Conservation (phyloP, 2,113 vertebrate species). For the Indri indri region DNA sequence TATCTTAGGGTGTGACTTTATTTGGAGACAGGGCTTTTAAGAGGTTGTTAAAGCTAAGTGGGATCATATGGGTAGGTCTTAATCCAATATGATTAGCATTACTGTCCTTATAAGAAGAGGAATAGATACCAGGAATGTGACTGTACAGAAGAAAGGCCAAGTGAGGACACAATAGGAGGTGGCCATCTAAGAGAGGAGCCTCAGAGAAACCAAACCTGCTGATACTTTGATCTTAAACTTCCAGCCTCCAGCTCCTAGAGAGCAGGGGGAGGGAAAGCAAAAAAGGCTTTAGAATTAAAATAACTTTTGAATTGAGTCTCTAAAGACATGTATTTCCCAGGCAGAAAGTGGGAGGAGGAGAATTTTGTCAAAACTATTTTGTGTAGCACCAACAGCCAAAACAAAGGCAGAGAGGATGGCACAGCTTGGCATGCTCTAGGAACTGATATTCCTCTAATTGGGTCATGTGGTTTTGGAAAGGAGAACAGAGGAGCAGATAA, state of each 20-base stretch:
- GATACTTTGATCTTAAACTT: not conserved
- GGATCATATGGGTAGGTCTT: not conserved
- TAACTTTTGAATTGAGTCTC: not conserved
- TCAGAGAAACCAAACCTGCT: not conserved
- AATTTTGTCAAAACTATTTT: not conserved
- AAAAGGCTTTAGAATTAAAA: not conserved
- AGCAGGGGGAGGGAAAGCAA: not conserved
- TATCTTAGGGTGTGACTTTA: not conserved
- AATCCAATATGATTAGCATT: not conserved
- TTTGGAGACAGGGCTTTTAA: not conserved
- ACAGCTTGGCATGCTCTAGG: not conserved
- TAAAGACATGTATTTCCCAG: not conserved
- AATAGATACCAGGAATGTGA: not conserved
- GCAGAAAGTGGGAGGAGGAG: not conserved
- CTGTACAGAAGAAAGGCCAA: not conserved
- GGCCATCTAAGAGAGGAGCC: not conserved
- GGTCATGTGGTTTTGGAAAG: not conserved
- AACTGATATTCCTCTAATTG: not conserved
- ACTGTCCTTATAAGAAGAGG: not conserved
- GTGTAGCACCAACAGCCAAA: not conserved
- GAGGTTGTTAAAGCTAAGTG: not conserved
- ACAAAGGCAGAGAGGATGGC: not conserved
- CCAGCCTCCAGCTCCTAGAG: not conserved
- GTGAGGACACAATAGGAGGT: not conserved
- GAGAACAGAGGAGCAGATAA: not conserved